Evolutionary conservation across 2,797 vertebrate genomes (phyloP), one percentile per base, ranked within the genome.

Genomic region (Microctenopoma stevenorrisi): DNA sequence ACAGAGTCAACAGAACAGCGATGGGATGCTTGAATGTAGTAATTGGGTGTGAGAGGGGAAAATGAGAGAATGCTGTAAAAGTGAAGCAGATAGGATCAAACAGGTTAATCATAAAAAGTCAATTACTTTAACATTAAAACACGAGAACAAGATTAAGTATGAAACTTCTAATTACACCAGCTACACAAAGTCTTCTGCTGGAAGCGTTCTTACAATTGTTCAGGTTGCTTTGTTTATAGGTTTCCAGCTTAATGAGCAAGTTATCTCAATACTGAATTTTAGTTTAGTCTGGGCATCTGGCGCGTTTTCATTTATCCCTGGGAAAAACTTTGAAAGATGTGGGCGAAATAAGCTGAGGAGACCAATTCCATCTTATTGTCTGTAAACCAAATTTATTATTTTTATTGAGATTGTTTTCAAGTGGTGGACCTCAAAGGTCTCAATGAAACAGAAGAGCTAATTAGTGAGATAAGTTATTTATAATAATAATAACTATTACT

Each of bases 181-280:
- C 72, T 13, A 54, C 71, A 83, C 79, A 89, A 90, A 87, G 81
- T 74, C 58, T 67, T 59, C 67, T 47, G 70, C 86, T 84, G 67
- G 58, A 75, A 56, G 83, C 81, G 74, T 61, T 84, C 8, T 70
- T 75, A 15, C 80, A 82, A 88, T 90, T 92, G 84, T 88, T 84
- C 78, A 71, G 49, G 63, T 62, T 25, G 71, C 83, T 86, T 89
- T 85, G 86, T 91, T 87, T 87, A 75, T 66, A 72, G 56, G 37
- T 64, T 76, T 83, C 79, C 66, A 68, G 35, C 71, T 85, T 85
- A 88, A 88, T 91, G 81, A 89, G 78, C 81, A 87, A 85, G 87
- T 90, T 83, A 91, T 86, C 86, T 86, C 74, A 48, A 35, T 69
- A 16, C 58, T 61, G 83, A 77, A 84, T 84, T 84, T 86, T 53